A percentile compares a stretch with the other conserved stretches of the same genome.
Evolutionary conservation across 2,888 invertebrate species (phyloP).

Genomic region (Lycaena phlaeas): DNA sequence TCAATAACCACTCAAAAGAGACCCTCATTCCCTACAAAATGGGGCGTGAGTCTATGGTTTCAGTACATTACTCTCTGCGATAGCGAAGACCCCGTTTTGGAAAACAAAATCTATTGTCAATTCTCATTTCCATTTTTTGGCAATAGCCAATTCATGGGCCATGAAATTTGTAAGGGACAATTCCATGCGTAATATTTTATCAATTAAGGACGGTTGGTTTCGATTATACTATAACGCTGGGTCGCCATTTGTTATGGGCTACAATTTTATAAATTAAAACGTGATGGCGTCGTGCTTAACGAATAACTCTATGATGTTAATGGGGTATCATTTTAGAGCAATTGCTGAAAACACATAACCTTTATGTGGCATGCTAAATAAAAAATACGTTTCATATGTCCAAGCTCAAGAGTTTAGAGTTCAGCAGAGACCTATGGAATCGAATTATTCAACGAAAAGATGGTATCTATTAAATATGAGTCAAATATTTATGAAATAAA

Average conservation of each 20-base stretch:
- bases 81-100: constrained; percentile 32
- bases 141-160: constrained; percentile 49
- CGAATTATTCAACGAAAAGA: no score
- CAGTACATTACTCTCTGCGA: constrained; percentile 46
- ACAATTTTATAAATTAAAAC: constrained; percentile 46
- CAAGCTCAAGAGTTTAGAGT: no score
- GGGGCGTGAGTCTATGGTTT: constrained; percentile 38
- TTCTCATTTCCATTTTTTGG: constrained; percentile 61
- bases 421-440: no score
- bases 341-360: not conserved
- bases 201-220: constrained; percentile 58
- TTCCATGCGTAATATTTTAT: constrained; percentile 58
- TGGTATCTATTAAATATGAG: no score
- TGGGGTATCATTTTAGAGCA: constrained; percentile 3
- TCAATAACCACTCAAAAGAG: constrained; percentile 4
- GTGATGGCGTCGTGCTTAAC: constrained; percentile 34
- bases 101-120: constrained; percentile 51
- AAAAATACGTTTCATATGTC: no score
- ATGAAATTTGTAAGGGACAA: constrained; percentile 60
- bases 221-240: constrained; percentile 45
- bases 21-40: constrained; percentile 13
- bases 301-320: constrained; percentile 19
- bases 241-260: constrained; percentile 41
- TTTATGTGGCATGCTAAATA: not conserved
- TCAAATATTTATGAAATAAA: no score